Base-by-base conservation (phyloP, 2,797 vertebrate genomes). In the Kryptolebias ocellatus region DNA sequence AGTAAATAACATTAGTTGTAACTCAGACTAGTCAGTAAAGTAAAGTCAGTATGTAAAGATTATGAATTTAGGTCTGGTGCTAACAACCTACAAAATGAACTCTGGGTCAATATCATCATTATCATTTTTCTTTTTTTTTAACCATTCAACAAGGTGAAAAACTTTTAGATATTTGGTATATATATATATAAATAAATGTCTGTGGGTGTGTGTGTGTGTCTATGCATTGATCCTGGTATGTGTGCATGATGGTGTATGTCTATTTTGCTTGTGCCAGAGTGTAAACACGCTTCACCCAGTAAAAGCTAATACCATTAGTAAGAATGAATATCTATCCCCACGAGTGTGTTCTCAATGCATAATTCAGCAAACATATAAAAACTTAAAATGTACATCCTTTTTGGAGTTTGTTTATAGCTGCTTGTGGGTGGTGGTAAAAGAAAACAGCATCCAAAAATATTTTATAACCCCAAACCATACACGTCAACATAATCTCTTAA, bases 291-390 rank as follows among this genome's bases (percentile, higher is more conserved):
- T 74, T 73, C 79, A 74, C 67, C 76, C 83, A 64, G 81, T 53
- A 75, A 84, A 74, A 64, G 50, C 78, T 80, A 72, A 63, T 79
- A 84, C 60, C 66, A 74, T 89, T 82, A 84, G 76, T 57, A 74
- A 80, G 74, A 79, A 71, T 62, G 55, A 65, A 69, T 62, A 74
- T 77, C 54, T 56, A 69, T 82, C 65, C 86, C 80, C 82, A 24
- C 49, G 79, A 87, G 83, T 73, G 74, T 78, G 70, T 81, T 81
- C 77, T 39, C 66, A 12, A 86, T 90, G 54, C 72, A 89, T 90
- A 87, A 92, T 90, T 91, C 81, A 91, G 70, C 72, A 87, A 79
- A 76, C 12, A 39, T 78, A 86, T 80, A 54, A 72, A 85, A 88
- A 80, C 49, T 62, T 83, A 24, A 73, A 78, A 66, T 60, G 46